Base-by-base conservation (phyloP, 2,888 invertebrate genomes). In the Prionchulus punctatus region DNA sequence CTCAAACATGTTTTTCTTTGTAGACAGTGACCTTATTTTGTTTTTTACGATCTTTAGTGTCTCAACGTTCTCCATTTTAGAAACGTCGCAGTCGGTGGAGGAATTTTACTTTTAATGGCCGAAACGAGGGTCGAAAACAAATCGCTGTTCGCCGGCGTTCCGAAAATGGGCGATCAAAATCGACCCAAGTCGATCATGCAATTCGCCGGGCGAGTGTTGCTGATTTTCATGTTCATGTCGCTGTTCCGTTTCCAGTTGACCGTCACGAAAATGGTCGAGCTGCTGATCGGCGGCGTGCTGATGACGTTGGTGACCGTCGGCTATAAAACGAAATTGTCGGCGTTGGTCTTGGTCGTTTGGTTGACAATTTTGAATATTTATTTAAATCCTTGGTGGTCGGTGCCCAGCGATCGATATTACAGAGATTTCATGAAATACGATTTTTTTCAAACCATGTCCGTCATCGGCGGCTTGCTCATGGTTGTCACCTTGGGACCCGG, bases 341-440 rank as follows among this genome's bases (percentile, higher is more conserved):
- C 98, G 43, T 79, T 98, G 61, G 82, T 91, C 70, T 80, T 99
- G 62, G 94, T 96, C 54, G 72, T 86, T 53, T 82, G 96, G 75
- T 79, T 99, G 54, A 79, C 84, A 2, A 78, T 83, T 49, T 81
- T 98, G 67, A 99, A 99, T 76, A 79, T 96, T 64, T 96, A 92
- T 75, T 87, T 94, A 75, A 98, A 99, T 74, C 88, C 91, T 62
- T 99, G 91, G 88, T 98, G 98, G 98, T 80, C 81, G 67, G 84
- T 96, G 71, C 91, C 94, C 2, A 80, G 85, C 4, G 86, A 91
- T 74, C 90, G 90, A 69, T 92, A 94, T 55, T 83, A 96, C 65
- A 80, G 98, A 73, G 98, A 99, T 78, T 99, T 98, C 79, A 83
- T 99, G 64, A 99, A 99, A 79, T 99, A 99, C 72, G 98, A 99